Conservation (phyloP, 2,888 invertebrate species). For the Crioceris asparagi region DNA sequence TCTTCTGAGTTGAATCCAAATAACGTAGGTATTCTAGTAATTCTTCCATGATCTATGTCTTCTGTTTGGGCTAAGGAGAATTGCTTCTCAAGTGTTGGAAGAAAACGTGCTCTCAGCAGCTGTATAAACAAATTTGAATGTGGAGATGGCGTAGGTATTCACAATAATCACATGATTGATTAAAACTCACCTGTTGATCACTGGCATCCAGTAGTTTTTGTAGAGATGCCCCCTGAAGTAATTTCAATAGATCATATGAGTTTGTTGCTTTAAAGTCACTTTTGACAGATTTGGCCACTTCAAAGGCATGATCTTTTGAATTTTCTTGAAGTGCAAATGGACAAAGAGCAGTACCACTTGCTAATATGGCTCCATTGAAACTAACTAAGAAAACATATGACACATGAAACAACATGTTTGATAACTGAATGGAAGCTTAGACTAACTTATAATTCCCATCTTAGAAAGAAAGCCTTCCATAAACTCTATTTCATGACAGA, state of each 20-base stretch:
- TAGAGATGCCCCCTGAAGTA: neutral
- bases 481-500: too few species aligned
- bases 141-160: too few species aligned
- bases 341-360: neutral
- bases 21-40: neutral
- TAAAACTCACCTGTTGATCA: too few species aligned
- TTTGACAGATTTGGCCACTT: neutral
- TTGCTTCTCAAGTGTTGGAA: neutral
- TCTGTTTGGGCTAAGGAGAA: neutral
- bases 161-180: too few species aligned
- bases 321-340: neutral
- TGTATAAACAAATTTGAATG: too few species aligned
- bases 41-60: neutral
- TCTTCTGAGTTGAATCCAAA: constrained; percentile 1
- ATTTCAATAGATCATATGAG: neutral
- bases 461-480: too few species aligned
- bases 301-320: neutral
- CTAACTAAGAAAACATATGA: neutral
- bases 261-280: neutral
- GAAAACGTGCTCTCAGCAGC: neutral
- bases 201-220: neutral
- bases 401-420: too few species aligned
- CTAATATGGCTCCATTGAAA: neutral
- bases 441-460: too few species aligned
- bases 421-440: too few species aligned